Evolutionary conservation across 1,140 invertebrate genomes (phyloP).

Genomic region (Drosophila oshimai): DNA sequence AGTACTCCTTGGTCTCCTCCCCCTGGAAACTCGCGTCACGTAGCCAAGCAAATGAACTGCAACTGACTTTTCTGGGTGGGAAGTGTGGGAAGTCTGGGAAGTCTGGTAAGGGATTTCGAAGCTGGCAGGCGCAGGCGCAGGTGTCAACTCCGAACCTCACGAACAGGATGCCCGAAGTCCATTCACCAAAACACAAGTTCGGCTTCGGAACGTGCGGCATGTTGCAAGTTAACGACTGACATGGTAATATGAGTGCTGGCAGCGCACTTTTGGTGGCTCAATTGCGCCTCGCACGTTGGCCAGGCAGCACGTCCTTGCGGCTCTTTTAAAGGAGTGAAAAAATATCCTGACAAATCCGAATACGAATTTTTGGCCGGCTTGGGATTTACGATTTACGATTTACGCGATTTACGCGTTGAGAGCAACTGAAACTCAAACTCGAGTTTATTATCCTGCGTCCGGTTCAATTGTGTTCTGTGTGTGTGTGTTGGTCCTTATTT

Average conservation of each 20-base stretch:
- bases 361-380: constrained; percentile 22
- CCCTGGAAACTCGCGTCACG: constrained; percentile 27
- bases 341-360: too few relatives aligned
- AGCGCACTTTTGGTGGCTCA: constrained; percentile 40
- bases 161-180: constrained; percentile 31
- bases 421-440: neutral
- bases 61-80: constrained; percentile 50
- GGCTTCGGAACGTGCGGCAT: constrained; percentile 23
- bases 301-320: constrained; percentile 46
- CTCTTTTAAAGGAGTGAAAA: neutral
- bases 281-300: constrained; percentile 65
- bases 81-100: too few relatives aligned
- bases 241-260: constrained; percentile 39
- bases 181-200: constrained; percentile 53
- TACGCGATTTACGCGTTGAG: too few relatives aligned
- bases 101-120: too few relatives aligned
- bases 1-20: neutral
- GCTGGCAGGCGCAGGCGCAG: constrained; percentile 31
- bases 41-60: constrained; percentile 53
- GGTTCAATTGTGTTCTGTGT: constrained; percentile 7
- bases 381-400: constrained; percentile 10
- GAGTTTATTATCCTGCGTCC: constrained; percentile 3
- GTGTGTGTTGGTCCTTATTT: constrained; percentile 3
- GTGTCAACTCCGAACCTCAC: neutral
- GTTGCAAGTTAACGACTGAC: constrained; percentile 14